A percentile compares a stretch with the other conserved stretches of the same genome.
These are phyloP conservation scores for Aselliscus stoliczkanus DNA, from an alignment of 2,797 vertebrate genomes.

Conservation along the genomic window DNA sequence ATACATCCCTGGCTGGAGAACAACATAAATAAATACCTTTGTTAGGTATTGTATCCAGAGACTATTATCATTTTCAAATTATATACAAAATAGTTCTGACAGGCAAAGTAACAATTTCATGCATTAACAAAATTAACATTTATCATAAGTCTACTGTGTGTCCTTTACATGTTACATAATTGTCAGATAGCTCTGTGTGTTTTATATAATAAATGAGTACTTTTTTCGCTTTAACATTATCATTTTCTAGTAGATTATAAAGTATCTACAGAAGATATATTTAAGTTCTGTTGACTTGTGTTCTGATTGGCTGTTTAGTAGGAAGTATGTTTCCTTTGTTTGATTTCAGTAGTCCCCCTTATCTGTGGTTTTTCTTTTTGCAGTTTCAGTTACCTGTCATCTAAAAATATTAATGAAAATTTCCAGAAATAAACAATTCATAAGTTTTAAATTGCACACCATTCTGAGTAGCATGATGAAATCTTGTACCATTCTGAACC, in stretches of 20 bases:
- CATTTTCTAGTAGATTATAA: background rate
- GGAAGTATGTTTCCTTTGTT: background rate
- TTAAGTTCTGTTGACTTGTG: constrained; percentile 30
- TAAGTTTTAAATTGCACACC: background rate
- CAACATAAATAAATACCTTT: background rate
- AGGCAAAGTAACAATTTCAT: background rate
- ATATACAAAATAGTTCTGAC: constrained; percentile 12
- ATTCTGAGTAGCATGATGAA: background rate
- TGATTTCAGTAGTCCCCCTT: background rate
- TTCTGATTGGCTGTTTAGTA: background rate
- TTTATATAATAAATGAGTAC: background rate
- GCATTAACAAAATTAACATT: background rate
- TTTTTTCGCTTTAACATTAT: background rate
- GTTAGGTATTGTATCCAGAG: background rate
- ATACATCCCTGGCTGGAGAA: background rate
- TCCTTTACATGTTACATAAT: background rate
- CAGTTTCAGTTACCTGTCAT: background rate
- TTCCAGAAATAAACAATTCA: background rate
- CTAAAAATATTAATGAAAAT: background rate
- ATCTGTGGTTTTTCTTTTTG: background rate
- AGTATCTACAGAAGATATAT: background rate
- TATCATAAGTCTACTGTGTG: background rate
- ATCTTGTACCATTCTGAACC: background rate
- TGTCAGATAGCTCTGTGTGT: background rate
- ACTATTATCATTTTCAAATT: constrained; percentile 30